These are phyloP conservation scores for Crocodylus rhombifer DNA, from an alignment of 2,797 vertebrate genomes.

Conservation along the genomic window DNA sequence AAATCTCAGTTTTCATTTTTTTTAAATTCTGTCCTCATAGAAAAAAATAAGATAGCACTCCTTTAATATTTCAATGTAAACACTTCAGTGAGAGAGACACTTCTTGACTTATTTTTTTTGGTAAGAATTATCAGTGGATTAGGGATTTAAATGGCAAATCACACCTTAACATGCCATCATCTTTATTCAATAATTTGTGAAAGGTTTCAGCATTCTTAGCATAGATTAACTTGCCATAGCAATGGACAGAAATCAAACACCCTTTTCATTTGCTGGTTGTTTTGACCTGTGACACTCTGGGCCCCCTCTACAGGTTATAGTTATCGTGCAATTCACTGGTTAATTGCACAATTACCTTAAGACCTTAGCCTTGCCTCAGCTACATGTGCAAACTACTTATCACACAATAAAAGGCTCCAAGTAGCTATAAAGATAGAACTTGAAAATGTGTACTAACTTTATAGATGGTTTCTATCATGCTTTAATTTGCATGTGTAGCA, in stretches of 20 bases:
- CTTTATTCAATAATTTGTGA: not conserved
- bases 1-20: not conserved
- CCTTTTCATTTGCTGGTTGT: not conserved
- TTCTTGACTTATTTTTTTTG: not conserved
- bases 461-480: no score
- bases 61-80: not conserved
- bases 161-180: not conserved
- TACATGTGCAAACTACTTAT: no score
- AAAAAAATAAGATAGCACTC: not conserved
- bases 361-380: no score
- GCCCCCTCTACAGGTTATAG: no score
- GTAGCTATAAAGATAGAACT: no score
- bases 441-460: no score
- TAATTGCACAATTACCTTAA: no score
- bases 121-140: not conserved
- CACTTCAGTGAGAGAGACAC: not conserved
- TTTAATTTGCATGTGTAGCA: no score
- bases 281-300: not conserved
- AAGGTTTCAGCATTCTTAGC: not conserved
- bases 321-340: no score
- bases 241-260: not conserved
- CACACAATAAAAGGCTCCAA: no score
- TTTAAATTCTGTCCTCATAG: no score
- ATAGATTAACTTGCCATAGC: not conserved
- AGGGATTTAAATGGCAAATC: not conserved